These are phyloP conservation scores for Colletes collaris DNA, from an alignment of 2,888 invertebrate genomes.

Conservation along the genomic window DNA sequence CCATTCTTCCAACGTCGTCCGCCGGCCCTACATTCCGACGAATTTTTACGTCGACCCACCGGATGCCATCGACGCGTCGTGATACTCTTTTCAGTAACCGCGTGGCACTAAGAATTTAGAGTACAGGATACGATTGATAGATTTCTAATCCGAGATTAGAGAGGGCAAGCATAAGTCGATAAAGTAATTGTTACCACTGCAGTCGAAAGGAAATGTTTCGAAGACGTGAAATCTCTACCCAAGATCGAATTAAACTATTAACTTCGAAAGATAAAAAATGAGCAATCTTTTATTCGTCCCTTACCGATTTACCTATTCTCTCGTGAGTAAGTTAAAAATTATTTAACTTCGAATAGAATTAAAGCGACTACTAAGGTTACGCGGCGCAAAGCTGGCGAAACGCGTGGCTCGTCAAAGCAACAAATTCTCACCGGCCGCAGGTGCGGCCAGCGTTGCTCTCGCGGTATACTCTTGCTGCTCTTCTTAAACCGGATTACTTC, in stretches of 20 bases:
- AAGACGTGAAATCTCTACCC: too few species aligned
- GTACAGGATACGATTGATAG: conserved; percentile 4
- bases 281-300: too few species aligned
- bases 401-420: background rate
- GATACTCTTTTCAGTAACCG: background rate
- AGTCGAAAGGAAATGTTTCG: too few species aligned
- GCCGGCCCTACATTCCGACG: conserved; percentile 6
- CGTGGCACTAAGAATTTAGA: conserved; percentile 10
- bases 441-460: background rate
- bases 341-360: background rate
- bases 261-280: too few species aligned
- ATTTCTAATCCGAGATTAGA: conserved; percentile 2
- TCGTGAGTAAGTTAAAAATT: too few species aligned
- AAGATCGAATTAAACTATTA: too few species aligned
- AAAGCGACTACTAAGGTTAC: background rate
- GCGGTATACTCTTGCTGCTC: background rate
- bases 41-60: conserved; percentile 15
- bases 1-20: conserved; percentile 31
- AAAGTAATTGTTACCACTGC: too few species aligned
- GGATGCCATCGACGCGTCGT: background rate
- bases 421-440: conserved; percentile 29
- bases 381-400: background rate
- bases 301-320: too few species aligned
- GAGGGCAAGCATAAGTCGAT: background rate
- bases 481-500: conserved; percentile 32